Conservation (phyloP, 2,113 vertebrate genomes). For the Lepisosteus osseus region DNA sequence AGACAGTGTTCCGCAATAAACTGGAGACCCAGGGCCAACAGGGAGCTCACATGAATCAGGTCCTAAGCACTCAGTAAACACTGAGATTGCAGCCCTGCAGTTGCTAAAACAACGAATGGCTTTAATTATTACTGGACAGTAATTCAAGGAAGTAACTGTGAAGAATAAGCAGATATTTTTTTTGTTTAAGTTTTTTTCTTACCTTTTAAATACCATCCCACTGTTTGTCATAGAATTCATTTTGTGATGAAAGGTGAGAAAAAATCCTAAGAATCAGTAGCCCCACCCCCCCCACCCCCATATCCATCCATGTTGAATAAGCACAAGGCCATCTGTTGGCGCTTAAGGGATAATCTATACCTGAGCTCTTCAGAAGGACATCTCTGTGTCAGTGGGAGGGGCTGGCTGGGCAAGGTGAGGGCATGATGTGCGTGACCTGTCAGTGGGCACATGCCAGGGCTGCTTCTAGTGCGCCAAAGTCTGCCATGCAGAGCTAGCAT, state of each 20-base stretch:
- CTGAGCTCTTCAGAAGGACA: conserved; percentile 14
- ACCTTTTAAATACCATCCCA: too few relatives aligned
- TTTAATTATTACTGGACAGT: too few relatives aligned
- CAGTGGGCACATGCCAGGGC: neutral
- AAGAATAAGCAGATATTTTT: too few relatives aligned
- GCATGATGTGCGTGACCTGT: neutral
- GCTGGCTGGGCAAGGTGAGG: neutral
- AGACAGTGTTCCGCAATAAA: too few relatives aligned
- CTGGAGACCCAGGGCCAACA: too few relatives aligned
- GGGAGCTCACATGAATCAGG: neutral
- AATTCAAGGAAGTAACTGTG: too few relatives aligned
- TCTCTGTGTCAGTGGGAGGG: conserved; percentile 8
- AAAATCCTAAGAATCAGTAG: neutral
- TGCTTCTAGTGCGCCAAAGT: neutral
- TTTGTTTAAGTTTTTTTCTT: too few relatives aligned
- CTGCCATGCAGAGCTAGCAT: conserved; percentile 30
- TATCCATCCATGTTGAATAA: neutral
- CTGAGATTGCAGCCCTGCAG: neutral
- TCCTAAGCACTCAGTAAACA: neutral
- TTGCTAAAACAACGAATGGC: too few relatives aligned
- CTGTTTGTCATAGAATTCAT: too few relatives aligned
- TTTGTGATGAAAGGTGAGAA: too few relatives aligned
- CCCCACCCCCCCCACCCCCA: neutral
- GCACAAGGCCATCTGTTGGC: conserved; percentile 44
- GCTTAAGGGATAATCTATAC: conserved; percentile 58